Evolutionary conservation across 2,797 vertebrate species (phyloP).

Genomic region (Catostomus latipinnis): DNA sequence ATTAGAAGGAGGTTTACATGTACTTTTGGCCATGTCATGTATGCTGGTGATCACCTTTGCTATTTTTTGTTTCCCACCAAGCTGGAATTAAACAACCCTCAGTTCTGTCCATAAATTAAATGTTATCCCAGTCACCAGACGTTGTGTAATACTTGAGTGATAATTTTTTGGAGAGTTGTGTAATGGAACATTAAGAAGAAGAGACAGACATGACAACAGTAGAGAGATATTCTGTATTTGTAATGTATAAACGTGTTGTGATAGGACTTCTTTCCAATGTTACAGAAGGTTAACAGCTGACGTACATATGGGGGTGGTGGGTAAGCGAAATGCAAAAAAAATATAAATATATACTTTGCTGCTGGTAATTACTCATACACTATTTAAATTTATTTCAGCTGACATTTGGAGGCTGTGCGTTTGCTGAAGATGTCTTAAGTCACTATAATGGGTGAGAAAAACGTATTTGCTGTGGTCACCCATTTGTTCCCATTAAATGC

Average conservation of each 20-base stretch:
- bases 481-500: no score
- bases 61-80: not conserved
- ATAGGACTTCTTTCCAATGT: slow-evolving; percentile 18
- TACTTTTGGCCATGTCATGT: no score
- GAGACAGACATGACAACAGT: slow-evolving; percentile 15
- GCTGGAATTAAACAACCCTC: not conserved
- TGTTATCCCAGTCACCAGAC: not conserved
- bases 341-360: not conserved
- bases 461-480: no score
- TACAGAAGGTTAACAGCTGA: slow-evolving; percentile 17
- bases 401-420: not conserved
- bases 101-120: not conserved
- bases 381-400: not conserved
- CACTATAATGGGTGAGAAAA: not conserved
- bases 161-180: slow-evolving; percentile 35
- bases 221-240: slow-evolving; percentile 27
- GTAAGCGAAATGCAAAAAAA: no score
- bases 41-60: no score
- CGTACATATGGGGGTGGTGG: not conserved
- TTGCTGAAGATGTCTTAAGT: slow-evolving; percentile 51
- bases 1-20: no score
- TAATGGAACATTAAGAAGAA: slow-evolving; percentile 34
- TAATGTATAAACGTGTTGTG: slow-evolving; percentile 11
- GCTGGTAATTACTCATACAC: not conserved
- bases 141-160: slow-evolving; percentile 31